Evolutionary conservation across 1,140 invertebrate species (phyloP).

Genomic region (Scylla paramamosain): DNA sequence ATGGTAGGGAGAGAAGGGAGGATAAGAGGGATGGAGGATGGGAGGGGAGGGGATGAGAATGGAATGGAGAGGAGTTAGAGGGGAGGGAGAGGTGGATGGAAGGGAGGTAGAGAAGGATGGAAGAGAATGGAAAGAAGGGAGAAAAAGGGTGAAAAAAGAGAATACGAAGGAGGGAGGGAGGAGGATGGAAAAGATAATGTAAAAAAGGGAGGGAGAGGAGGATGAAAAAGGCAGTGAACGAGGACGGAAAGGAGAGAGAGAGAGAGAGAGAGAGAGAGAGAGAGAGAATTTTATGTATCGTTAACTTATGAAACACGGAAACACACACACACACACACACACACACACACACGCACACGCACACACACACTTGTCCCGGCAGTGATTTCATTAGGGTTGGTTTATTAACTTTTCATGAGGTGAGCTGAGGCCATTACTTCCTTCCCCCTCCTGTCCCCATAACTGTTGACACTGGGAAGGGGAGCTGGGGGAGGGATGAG

Average conservation of each 20-base stretch:
- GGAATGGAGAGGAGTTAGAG: neutral
- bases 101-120: neutral
- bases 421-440: neutral
- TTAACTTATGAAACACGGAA: neutral
- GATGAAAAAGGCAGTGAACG: neutral
- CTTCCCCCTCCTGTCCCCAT: neutral
- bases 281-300: neutral
- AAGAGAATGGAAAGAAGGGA: neutral
- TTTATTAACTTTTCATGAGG: slow-evolving; percentile 69
- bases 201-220: neutral
- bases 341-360: neutral
- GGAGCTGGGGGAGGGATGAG: neutral
- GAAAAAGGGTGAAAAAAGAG: neutral
- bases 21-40: neutral
- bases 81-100: neutral
- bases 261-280: neutral
- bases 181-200: neutral
- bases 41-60: no score
- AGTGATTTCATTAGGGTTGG: slow-evolving; percentile 64
- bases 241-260: neutral
- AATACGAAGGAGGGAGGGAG: neutral
- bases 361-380: neutral
- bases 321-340: neutral
- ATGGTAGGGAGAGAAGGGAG: neutral
- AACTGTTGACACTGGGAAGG: neutral